phyloP scores from a whole-genome alignment of 1,140 invertebrate species.

The Ceratina japonica region DNA sequence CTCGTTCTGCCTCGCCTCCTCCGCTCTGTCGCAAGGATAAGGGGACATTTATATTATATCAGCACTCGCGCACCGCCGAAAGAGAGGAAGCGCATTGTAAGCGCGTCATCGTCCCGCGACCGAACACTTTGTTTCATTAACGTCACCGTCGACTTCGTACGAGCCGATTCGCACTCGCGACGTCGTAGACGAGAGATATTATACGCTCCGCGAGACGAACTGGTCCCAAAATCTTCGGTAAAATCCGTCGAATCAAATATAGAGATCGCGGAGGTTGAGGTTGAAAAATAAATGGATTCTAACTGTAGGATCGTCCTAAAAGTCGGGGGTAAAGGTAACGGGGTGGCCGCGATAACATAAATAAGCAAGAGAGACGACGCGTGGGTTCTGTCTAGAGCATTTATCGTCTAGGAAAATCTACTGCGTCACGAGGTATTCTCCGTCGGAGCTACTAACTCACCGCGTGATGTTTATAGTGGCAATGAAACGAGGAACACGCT shows the following conservation, averaged over 20 bases:
- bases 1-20: conserved; percentile 26
- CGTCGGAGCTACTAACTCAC: not conserved
- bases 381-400: not conserved
- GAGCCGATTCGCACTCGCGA: not conserved
- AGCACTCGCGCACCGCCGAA: conserved; percentile 23
- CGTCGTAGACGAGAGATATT: too few relatives aligned
- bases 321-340: not conserved
- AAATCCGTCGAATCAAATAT: too few relatives aligned
- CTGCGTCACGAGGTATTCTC: not conserved
- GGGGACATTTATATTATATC: not conserved
- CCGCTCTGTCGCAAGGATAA: conserved; percentile 30
- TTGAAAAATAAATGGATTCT: not conserved
- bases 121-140: conserved; percentile 45
- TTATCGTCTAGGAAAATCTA: conserved; percentile 15
- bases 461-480: not conserved
- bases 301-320: not conserved
- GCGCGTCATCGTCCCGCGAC: not conserved
- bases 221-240: too few relatives aligned
- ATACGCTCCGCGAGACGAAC: too few relatives aligned
- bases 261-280: not conserved
- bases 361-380: conserved; percentile 10
- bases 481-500: not conserved
- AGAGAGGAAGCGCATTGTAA: conserved; percentile 31
- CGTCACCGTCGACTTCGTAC: not conserved
- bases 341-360: not conserved